Conservation (phyloP, 2,797 vertebrate genomes). For the Crotalus adamanteus region DNA sequence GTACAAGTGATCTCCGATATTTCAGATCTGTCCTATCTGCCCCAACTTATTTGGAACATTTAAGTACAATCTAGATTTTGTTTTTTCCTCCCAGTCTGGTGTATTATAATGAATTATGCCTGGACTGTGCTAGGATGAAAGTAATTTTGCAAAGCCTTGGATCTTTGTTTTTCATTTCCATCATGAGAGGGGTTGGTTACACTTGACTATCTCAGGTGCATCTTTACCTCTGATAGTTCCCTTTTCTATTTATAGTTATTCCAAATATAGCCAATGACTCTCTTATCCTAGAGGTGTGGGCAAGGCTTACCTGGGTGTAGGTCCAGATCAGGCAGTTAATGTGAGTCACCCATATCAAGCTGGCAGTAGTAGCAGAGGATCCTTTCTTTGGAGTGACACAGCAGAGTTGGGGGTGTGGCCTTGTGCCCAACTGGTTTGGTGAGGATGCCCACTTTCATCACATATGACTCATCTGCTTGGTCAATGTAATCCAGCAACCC, state of each 20-base stretch:
- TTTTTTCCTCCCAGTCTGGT: not conserved
- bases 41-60: not conserved
- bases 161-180: not conserved
- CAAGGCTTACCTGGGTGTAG: conserved; percentile 2
- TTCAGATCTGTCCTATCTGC: not conserved
- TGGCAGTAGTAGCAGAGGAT: not conserved
- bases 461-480: not conserved
- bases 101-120: not conserved
- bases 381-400: conserved; percentile 9
- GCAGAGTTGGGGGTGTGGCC: conserved; percentile 14
- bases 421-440: not conserved
- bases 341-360: conserved; percentile 2
- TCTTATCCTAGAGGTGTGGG: conserved; percentile 14
- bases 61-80: too few species aligned
- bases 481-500: not conserved
- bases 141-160: not conserved
- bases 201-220: not conserved
- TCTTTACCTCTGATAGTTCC: not conserved
- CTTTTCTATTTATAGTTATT: conserved; percentile 1
- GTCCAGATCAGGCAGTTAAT: not conserved
- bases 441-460: not conserved
- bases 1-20: not conserved
- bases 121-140: not conserved
- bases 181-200: not conserved
- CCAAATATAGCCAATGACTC: not conserved